Base-by-base conservation (phyloP, 92 coral and sea anemone genomes). In the Phenganax subtilis region DNA sequence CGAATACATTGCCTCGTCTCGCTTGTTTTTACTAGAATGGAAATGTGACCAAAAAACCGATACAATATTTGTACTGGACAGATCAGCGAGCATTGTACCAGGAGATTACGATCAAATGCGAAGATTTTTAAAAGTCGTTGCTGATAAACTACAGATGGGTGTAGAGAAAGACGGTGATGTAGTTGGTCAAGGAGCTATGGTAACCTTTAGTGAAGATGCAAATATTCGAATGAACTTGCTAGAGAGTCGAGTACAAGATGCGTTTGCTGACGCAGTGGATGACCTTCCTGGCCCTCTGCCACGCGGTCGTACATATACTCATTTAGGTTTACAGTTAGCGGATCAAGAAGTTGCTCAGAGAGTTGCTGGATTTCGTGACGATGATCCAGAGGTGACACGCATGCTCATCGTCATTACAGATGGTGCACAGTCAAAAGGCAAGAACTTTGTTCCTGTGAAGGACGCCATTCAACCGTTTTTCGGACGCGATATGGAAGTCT, bases 391-490 rank as follows among this genome's bases (percentile, higher is more conserved):
- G 0, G 77, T 73, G 27, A 73, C 51, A 16, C 30, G 51, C 10
- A 73, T 73, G 55, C 51, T 73, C 11, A 73, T 73, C 58, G 77
- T 73, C 7, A 73, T 73, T 8, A 73, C 77, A 25, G 77, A 73
- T 54, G 77, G 77, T 27, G 60, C 12, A 52, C 77, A 73, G 27
- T 63, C 83, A 63, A 64, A 47, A 55, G 83, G 83, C 47, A 58
- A 29, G 8, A 25, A 17, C 65, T 63, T 27, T 62, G 66, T 89
- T 0, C 47, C 85, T 47, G 85, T 93, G 11, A 52, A 82, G 31
- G 62, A 55, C 0, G 96, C 97, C 10, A 89, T 79, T 8, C 6
- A 63, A 64, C 83, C 83, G 51, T 79, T 79, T 61, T 79, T 79
- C 31, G 53, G 16, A 6, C 47, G 83, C 17, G 63, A 79, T 69